Conservation (phyloP, 2,797 vertebrate species). For the Somateria mollissima region DNA sequence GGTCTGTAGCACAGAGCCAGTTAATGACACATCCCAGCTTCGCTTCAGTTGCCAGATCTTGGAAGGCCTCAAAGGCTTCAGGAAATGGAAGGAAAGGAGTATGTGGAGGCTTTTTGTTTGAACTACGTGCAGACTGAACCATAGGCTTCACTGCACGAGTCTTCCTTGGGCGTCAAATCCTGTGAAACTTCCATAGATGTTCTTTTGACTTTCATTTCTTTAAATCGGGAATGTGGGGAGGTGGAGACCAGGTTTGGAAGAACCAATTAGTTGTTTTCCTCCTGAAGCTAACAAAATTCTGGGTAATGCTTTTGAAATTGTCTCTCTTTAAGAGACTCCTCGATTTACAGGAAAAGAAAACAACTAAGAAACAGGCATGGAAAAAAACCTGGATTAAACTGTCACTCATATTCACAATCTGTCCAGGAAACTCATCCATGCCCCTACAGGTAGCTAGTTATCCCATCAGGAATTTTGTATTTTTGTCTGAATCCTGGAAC, state of each 20-base stretch:
- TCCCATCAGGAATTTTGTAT: constrained; percentile 74
- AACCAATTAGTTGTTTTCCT: not conserved
- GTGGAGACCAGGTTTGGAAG: not conserved
- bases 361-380: not conserved
- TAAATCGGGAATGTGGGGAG: not conserved
- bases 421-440: constrained; percentile 65
- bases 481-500: constrained; percentile 71
- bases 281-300: not conserved
- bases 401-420: constrained; percentile 73
- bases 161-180: not conserved
- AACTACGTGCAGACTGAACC: not conserved
- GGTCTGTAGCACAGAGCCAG: not conserved
- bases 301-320: not conserved
- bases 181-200: not conserved
- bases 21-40: not conserved
- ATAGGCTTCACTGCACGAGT: not conserved
- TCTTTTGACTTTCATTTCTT: not conserved
- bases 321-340: constrained; percentile 17
- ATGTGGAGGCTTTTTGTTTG: not conserved
- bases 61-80: not conserved
- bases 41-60: not conserved
- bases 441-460: constrained; percentile 73
- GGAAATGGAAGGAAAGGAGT: not conserved
- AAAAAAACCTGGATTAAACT: constrained; percentile 70
- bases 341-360: not conserved